Evolutionary conservation across 2,113 vertebrate genomes (phyloP), one percentile per base, ranked within the genome.

Genomic region (Lynx canadensis): DNA sequence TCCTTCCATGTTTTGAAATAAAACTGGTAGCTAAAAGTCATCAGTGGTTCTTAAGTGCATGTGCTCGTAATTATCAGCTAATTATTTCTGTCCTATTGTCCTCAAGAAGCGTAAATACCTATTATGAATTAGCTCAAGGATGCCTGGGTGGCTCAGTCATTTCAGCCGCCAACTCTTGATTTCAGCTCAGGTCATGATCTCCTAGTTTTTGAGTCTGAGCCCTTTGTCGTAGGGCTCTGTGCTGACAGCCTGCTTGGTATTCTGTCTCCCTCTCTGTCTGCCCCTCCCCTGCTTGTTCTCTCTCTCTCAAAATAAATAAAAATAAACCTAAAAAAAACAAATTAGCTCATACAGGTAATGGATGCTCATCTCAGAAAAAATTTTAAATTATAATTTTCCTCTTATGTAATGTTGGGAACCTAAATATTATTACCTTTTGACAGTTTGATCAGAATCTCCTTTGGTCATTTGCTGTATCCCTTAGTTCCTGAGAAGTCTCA

Each of bases 401-500:
- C 14, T 65, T 82, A 4, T 29, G 5, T 68, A 45, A n/a, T 78
- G 5, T 74, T 83, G 18, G 36, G 8, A 86, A 66, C 41, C 73
- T 71, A 74, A 76, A 10, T 63, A 31, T 80, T 76, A 16, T 2
- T 71, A 33, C 29, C 74, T 91, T 65, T 78, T 85, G 55, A 12
- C 73, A 27, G 27, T 91, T 96, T 55, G 21, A 18, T 88, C 4
- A 27, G 45, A 93, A 4, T 73, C 50, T 91, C 45, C 45, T 89
- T 71, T 84, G 4, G 65, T 90, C n/a, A 0, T 71, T 55, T 94
- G 60, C 12, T 88, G 3, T 94, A 3, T 87, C 95, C 82, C 41
- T 65, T 94, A 99, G 99, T 97, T 94, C 94, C 87, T 25, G 96
- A 63, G 29, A 94, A 92, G 93, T 95, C 89, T 95, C 96, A 65